phyloP scores from a whole-genome alignment of 2,888 invertebrate species.

The Tiliacea aurago region DNA sequence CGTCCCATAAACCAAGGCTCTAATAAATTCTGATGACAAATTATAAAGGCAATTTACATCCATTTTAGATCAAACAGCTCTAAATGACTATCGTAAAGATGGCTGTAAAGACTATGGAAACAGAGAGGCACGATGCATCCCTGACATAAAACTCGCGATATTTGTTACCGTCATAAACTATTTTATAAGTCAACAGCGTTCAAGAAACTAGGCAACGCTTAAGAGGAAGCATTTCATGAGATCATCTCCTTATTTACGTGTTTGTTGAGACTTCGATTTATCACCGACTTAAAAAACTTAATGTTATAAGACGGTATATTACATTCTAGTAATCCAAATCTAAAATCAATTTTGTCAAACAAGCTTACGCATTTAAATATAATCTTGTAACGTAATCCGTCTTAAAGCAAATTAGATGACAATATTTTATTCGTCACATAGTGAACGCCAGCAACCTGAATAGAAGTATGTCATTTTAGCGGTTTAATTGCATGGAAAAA shows the following conservation, averaged over 20 bases:
- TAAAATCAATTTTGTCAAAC: slow-evolving; percentile 59
- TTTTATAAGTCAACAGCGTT: slow-evolving; percentile 74
- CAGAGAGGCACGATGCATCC: slow-evolving; percentile 71
- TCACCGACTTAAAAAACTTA: slow-evolving; percentile 57
- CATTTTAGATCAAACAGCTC: slow-evolving; percentile 71
- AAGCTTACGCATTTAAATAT: slow-evolving; percentile 54
- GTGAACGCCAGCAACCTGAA: slow-evolving; percentile 51
- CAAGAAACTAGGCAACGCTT: slow-evolving; percentile 68
- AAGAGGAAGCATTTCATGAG: slow-evolving; percentile 70
- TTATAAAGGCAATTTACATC: slow-evolving; percentile 68
- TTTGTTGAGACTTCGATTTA: slow-evolving; percentile 67
- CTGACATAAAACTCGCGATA: slow-evolving; percentile 77
- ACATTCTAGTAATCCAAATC: slow-evolving; percentile 48
- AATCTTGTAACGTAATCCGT: slow-evolving; percentile 66
- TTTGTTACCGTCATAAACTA: slow-evolving; percentile 81
- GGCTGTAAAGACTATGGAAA: slow-evolving; percentile 71
- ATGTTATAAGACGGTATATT: slow-evolving; percentile 43
- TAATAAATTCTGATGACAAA: slow-evolving; percentile 71
- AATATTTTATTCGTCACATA: slow-evolving; percentile 69
- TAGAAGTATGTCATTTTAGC: slow-evolving; percentile 62
- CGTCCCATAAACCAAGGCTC: slow-evolving; percentile 54
- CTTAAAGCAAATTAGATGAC: slow-evolving; percentile 65
- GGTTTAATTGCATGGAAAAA: slow-evolving; percentile 76
- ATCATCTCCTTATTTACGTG: slow-evolving; percentile 74
- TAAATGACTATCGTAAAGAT: slow-evolving; percentile 71